These are phyloP conservation scores for Drosophila subobscura DNA, from an alignment of 1,140 invertebrate species.

Conservation along the genomic window DNA sequence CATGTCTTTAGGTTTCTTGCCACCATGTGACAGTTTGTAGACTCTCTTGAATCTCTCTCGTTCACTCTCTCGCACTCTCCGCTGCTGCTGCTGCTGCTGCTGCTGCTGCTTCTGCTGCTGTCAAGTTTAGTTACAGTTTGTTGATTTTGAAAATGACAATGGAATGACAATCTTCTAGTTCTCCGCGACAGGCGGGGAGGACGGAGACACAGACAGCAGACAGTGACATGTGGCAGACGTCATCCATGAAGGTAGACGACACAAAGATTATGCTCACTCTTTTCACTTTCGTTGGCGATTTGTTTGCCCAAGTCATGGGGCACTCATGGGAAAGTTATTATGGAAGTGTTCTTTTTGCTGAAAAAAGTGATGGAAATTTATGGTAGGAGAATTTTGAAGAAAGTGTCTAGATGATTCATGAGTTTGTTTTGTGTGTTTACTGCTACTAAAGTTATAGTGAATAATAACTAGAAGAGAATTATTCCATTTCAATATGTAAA, in stretches of 20 bases:
- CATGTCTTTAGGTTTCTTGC: slow-evolving; percentile 32
- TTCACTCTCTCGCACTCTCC: slow-evolving; percentile 11
- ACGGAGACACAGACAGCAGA: slow-evolving; percentile 2
- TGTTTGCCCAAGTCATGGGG: no score
- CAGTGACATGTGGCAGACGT: slow-evolving; percentile 48
- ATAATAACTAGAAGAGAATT: no score
- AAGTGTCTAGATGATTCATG: no score
- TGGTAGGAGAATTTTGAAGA: no score
- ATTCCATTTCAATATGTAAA: no score
- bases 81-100: no score
- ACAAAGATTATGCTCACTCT: slow-evolving; percentile 14
- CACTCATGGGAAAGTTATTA: no score
- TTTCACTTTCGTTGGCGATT: slow-evolving; percentile 39
- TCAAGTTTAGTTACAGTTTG: slow-evolving; percentile 78
- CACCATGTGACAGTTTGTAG: slow-evolving; percentile 44
- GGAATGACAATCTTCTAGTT: slow-evolving; percentile 59
- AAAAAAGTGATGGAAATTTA: no score
- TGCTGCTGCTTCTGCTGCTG: not conserved
- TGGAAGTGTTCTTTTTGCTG: no score
- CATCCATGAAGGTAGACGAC: slow-evolving; percentile 12
- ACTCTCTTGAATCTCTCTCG: slow-evolving; percentile 43
- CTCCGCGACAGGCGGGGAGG: not conserved
- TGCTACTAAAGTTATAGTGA: no score
- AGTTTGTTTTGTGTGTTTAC: no score
- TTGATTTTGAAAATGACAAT: slow-evolving; percentile 82